Evolutionary conservation across 2,113 vertebrate species (phyloP).

Genomic region (Gadus chalcogrammus): DNA sequence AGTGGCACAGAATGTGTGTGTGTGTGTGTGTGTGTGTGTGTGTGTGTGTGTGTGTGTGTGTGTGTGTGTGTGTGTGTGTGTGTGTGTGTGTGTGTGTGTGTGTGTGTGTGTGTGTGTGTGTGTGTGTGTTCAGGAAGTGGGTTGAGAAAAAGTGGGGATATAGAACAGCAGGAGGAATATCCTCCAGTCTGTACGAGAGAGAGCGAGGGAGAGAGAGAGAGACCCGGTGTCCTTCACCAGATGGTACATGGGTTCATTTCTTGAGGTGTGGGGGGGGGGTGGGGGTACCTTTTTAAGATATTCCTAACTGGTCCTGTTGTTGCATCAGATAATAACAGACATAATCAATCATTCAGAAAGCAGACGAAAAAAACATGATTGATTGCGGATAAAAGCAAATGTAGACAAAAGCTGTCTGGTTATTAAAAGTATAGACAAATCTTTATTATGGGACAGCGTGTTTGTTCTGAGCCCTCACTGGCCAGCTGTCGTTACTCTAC

Average conservation of each 20-base stretch:
- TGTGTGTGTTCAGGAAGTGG: background rate
- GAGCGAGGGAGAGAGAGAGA: background rate
- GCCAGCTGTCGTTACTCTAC: too few relatives aligned
- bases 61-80: background rate
- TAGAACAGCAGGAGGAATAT: slow-evolving; percentile 7
- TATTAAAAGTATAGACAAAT: too few relatives aligned
- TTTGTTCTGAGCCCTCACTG: too few relatives aligned
- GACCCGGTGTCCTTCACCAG: background rate
- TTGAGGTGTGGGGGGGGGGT: background rate
- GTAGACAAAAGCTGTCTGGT: too few relatives aligned
- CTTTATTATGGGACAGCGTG: too few relatives aligned
- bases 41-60: background rate
- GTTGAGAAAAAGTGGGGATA: background rate
- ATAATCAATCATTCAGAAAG: too few relatives aligned
- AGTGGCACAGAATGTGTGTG: slow-evolving; percentile 30
- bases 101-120: background rate
- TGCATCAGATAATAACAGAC: too few relatives aligned
- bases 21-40: background rate
- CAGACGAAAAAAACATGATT: too few relatives aligned
- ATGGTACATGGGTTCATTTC: too few relatives aligned
- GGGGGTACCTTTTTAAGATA: slow-evolving; percentile 24
- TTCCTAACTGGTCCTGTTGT: too few relatives aligned
- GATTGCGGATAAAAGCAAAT: too few relatives aligned
- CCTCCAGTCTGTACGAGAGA: slow-evolving; percentile 12
- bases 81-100: background rate